Percentiles rank a stretch among this genome's conserved stretches.
phyloP scores from a whole-genome alignment of 2,797 vertebrate species.

The Ataeniobius toweri region DNA sequence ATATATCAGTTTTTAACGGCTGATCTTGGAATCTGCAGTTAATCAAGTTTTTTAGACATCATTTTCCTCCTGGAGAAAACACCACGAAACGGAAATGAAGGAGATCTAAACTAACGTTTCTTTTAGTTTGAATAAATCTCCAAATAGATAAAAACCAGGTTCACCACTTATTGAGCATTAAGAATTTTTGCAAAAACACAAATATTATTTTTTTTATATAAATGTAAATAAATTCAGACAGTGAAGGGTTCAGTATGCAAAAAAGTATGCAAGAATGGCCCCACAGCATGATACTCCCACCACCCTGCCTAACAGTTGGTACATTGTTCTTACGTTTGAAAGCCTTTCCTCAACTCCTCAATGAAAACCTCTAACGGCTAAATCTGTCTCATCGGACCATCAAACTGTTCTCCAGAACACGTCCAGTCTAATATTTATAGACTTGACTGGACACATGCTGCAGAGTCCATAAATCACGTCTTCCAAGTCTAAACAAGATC shows the following conservation, averaged over 20 bases:
- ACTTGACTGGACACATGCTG: too few species aligned
- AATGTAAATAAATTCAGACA: neutral
- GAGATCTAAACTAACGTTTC: neutral
- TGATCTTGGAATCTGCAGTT: too few species aligned
- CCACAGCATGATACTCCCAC: neutral
- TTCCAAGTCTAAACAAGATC: neutral
- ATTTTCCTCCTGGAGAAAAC: too few species aligned
- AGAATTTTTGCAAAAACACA: neutral
- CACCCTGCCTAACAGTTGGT: neutral
- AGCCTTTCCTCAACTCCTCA: neutral
- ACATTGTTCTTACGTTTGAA: neutral
- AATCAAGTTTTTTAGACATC: too few species aligned
- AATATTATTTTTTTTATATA: neutral
- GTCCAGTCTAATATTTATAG: too few species aligned
- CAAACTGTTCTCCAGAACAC: too few species aligned
- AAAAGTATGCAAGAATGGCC: neutral
- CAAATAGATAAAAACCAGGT: neutral
- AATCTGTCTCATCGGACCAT: neutral
- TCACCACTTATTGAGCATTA: too few species aligned
- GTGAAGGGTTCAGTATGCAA: neutral
- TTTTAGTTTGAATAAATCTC: neutral
- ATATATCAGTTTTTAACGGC: too few species aligned
- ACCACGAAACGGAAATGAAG: neutral
- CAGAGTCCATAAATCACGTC: neutral
- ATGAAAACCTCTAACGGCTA: neutral